Percentiles rank a stretch among this genome's conserved stretches.
phyloP scores from a whole-genome alignment of 2,113 vertebrate species.

The Nycticebus coucang region DNA sequence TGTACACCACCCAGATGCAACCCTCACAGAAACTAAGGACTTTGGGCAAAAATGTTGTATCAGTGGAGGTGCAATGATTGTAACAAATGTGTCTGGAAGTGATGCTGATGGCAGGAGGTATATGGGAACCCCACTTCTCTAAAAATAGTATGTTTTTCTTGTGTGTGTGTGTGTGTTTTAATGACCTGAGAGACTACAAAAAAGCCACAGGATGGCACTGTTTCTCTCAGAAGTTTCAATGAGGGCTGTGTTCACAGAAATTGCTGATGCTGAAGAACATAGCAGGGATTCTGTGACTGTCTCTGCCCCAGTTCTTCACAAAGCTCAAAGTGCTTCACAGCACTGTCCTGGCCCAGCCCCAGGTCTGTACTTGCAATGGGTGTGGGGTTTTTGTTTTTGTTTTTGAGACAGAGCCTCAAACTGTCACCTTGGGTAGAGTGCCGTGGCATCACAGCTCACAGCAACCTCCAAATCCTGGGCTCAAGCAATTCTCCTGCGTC shows the following conservation, averaged over 20 bases:
- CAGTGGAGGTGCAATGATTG: background rate
- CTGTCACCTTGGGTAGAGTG: too few relatives aligned
- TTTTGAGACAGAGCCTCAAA: too few relatives aligned
- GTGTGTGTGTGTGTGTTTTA: too few relatives aligned
- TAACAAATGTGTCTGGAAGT: background rate
- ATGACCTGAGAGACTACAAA: background rate
- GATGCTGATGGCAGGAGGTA: background rate
- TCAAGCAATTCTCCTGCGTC: too few relatives aligned
- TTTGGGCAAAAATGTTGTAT: background rate
- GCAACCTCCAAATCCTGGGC: too few relatives aligned
- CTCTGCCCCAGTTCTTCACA: background rate
- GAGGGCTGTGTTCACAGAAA: rapidly evolving
- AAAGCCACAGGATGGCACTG: constrained; percentile 42
- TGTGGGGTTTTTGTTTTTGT: too few relatives aligned
- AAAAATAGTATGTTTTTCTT: background rate
- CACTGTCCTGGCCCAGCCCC: background rate
- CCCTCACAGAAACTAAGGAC: background rate
- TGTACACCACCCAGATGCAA: background rate
- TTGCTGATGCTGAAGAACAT: background rate
- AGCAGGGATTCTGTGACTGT: background rate
- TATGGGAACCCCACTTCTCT: background rate
- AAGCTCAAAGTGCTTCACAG: background rate
- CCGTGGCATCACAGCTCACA: too few relatives aligned
- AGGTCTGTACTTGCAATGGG: background rate
- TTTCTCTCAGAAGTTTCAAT: background rate